Evolutionary conservation across 2,113 vertebrate species (phyloP), one percentile per base, ranked within the genome.

Genomic region (Mellivora capensis): DNA sequence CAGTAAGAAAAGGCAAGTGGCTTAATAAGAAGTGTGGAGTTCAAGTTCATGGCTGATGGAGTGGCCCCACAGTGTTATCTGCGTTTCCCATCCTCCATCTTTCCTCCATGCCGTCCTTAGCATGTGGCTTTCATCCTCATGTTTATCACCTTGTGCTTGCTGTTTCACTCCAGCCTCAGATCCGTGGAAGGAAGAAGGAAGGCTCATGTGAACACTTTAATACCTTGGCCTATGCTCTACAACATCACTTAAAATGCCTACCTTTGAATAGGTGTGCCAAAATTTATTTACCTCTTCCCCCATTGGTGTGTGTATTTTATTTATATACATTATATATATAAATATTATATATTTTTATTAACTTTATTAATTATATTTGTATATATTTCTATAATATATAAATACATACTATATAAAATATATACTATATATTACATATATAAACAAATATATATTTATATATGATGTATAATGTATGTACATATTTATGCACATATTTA

Each of bases 61-160:
- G 25, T 1, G 61, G 61, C n/a, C 5, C 59, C 59, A 10, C 23
- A 9, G 3, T 7, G 29, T 76, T 6, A 1, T 14, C 1, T 1
- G 10, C 2, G 0, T 11, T 29, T 25, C 80, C 6, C 15, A 25
- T 37, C 77, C n/a, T 14, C 4, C 0, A 2, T 6, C 42, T 61
- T 7, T 49, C 31, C 14, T 42, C 52, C n/a, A 61, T 0, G 0
- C n/a, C 57, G 9, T 27, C 67, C 57, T 29, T 27, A 77, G 37
- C 59, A 6, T 1, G 34, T 27, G 90, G 59, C 47, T 93, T 61
- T 61, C 21, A 23, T 81, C 31, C 23, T n/a, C 4, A 3, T 8
- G 14, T 25, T 49, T 21, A 7, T 44, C 14, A 11, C n/a, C 52
- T 72, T 15, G 3, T 42, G 34, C 13, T 59, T 23, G 57, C 49